Evolutionary conservation across 2,888 invertebrate genomes (phyloP).

Genomic region (Chromoteleia sp.): DNA sequence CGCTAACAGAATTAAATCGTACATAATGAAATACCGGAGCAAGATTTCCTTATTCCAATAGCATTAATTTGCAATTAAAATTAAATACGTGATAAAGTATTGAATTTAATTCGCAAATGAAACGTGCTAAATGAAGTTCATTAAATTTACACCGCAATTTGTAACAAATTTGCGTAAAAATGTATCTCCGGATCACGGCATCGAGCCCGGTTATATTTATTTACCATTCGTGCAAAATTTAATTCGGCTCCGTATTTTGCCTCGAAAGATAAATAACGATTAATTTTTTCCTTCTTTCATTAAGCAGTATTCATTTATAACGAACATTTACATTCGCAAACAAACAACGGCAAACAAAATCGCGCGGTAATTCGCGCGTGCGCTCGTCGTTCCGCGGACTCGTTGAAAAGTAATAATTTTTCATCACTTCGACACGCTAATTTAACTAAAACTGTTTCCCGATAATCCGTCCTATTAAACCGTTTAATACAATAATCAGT

Average conservation of each 20-base stretch:
- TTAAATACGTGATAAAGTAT: no score
- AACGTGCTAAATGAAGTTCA: conserved; percentile 23
- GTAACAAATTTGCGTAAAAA: neutral
- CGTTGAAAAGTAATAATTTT: conserved; percentile 7
- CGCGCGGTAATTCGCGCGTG: neutral
- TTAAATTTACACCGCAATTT: conserved; percentile 26
- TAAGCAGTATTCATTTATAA: neutral
- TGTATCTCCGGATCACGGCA: neutral
- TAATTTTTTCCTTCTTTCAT: neutral
- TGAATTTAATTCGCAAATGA: conserved; percentile 22
- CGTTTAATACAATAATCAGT: conserved; percentile 46
- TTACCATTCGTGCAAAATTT: no score
- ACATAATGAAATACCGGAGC: no score
- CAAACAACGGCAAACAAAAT: conserved; percentile 22
- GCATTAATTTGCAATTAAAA: no score
- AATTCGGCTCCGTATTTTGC: no score
- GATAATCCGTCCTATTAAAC: conserved; percentile 41
- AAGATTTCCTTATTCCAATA: no score
- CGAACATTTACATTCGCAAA: conserved; percentile 5
- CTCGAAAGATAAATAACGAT: no score
- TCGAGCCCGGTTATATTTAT: neutral
- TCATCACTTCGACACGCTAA: conserved; percentile 13
- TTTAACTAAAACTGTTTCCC: conserved; percentile 40
- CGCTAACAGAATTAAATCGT: no score
- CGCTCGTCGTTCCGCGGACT: neutral